Evolutionary conservation across 2,888 invertebrate species (phyloP).

Genomic region (Tortrix viridana): DNA sequence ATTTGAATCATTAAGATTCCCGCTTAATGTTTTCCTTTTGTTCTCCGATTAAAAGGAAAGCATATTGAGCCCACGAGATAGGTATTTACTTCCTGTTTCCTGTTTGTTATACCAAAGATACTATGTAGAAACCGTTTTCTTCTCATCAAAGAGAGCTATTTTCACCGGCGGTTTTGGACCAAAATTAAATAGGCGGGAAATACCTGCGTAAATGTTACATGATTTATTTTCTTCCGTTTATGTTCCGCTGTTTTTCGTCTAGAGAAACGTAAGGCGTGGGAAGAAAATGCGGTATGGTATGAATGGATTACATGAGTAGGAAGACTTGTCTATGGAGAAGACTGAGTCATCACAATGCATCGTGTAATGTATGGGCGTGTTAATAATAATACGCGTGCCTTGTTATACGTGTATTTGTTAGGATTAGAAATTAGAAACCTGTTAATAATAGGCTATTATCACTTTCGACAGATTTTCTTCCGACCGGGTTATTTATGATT

Average conservation of each 20-base stretch:
- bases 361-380: slow-evolving; percentile 13
- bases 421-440: slow-evolving; percentile 5
- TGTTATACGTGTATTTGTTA: neutral
- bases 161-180: neutral
- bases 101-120: too few relatives aligned
- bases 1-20: neutral
- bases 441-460: neutral
- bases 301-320: slow-evolving; percentile 5
- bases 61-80: too few relatives aligned
- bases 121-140: neutral
- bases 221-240: slow-evolving; percentile 1
- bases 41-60: too few relatives aligned
- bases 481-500: too few relatives aligned
- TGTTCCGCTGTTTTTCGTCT: slow-evolving; percentile 23
- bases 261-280: slow-evolving; percentile 22
- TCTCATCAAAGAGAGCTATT: neutral
- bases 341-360: slow-evolving; percentile 12
- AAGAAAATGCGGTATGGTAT: slow-evolving; percentile 9
- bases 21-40: too few relatives aligned
- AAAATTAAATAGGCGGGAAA: neutral
- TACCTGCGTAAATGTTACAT: neutral
- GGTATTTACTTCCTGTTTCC: too few relatives aligned
- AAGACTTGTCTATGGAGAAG: slow-evolving; percentile 1
- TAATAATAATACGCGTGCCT: slow-evolving; percentile 7
- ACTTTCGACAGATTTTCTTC: neutral